These are phyloP conservation scores for Zhuqinia jingwanae DNA, from an alignment of 2,888 invertebrate genomes.

Conservation along the genomic window DNA sequence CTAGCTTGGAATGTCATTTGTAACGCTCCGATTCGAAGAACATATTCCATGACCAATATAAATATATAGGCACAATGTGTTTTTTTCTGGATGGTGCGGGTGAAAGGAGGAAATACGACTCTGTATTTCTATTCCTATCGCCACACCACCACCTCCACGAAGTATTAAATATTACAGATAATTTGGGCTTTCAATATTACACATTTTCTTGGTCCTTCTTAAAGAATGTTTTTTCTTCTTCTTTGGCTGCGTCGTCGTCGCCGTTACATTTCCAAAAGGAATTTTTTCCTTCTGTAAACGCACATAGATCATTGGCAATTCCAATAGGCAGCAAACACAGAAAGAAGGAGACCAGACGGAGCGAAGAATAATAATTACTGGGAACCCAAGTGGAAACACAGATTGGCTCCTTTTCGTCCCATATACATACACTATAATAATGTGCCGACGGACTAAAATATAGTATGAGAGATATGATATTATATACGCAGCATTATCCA, in stretches of 20 bases:
- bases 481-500: too few species aligned
- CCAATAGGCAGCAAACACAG: neutral
- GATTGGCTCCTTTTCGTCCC: slow-evolving; percentile 70
- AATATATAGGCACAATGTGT: too few species aligned
- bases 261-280: slow-evolving; percentile 1
- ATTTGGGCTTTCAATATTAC: too few species aligned
- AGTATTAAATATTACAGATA: neutral
- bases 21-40: too few species aligned
- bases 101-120: neutral
- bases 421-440: neutral
- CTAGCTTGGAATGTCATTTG: neutral
- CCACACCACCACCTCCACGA: neutral
- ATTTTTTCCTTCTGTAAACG: neutral
- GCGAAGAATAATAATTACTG: slow-evolving; percentile 75
- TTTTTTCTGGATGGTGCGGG: too few species aligned
- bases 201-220: too few species aligned
- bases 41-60: too few species aligned
- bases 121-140: slow-evolving; percentile 6
- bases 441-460: neutral
- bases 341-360: slow-evolving; percentile 47
- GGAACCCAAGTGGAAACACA: slow-evolving; percentile 77
- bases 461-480: neutral
- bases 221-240: too few species aligned
- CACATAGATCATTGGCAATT: slow-evolving; percentile 1
- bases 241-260: too few species aligned